A percentile compares a stretch with the other conserved stretches of the same genome.
Evolutionary conservation across 2,888 invertebrate species (phyloP).

Genomic region (Protophormia terraenovae): DNA sequence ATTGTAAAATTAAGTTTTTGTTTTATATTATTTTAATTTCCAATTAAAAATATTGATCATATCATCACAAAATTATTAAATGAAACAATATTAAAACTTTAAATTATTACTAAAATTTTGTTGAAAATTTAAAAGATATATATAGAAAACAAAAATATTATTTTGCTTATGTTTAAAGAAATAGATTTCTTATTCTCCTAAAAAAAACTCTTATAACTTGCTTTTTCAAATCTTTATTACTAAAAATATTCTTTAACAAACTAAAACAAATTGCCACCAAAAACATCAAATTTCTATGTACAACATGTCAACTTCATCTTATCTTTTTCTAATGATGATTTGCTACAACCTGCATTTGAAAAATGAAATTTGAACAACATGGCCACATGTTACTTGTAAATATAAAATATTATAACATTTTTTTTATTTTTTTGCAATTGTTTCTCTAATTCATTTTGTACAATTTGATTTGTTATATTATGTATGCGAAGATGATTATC

Average conservation of each 20-base stretch:
- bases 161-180: no score
- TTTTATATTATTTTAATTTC: no score
- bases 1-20: no score
- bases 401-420: not conserved
- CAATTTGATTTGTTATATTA: conserved; percentile 57
- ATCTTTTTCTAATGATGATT: conserved; percentile 38
- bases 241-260: no score
- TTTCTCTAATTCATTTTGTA: conserved; percentile 11
- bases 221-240: no score
- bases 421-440: not conserved
- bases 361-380: not conserved
- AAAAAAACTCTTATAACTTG: no score
- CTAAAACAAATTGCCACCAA: not conserved
- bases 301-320: conserved; percentile 7
- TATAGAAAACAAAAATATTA: no score
- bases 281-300: conserved; percentile 5
- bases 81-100: no score
- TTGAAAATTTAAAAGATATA: no score
- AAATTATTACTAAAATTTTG: no score
- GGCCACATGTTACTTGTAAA: not conserved
- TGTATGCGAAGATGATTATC: conserved; percentile 72
- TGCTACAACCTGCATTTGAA: not conserved
- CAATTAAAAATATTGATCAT: no score
- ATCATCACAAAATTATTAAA: no score
- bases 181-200: not conserved